Base-by-base conservation (phyloP, 2,888 invertebrate species). In the Tyria jacobaeae region DNA sequence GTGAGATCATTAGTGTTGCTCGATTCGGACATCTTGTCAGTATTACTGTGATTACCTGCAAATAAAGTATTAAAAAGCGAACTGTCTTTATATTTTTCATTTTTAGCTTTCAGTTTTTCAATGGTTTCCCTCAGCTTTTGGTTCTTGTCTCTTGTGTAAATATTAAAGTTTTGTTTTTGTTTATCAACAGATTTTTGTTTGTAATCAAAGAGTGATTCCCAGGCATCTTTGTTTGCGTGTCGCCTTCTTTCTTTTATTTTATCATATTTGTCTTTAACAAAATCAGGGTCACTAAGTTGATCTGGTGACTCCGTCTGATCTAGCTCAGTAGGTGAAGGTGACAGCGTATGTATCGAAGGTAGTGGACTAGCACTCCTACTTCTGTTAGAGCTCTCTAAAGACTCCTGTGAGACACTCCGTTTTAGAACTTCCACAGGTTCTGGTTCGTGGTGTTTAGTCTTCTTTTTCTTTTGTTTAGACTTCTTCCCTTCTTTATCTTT, bases 41-140 rank as follows among this genome's bases (percentile, higher is more conserved):
- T 68, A 67, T 82, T 83, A 68, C 82, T 86, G 39, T 82, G 83
- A 27, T 84, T 78, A 4, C 84, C 77, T 7, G 85, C 78, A 73
- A 90, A 93, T 44, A 91, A 74, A 57, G 83, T 87, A 64, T 89
- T 90, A 49, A 88, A 89, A 44, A 89, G 66, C 15, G 89, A 77
- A 52, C 84, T 72, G 21, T 92, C 91, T 72, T 92, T 94, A 62
- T 91, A 92, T 61, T 95, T 94, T 75, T 95, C 95, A 80, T 95
- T 95, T 82, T 95, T 96, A 14, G 95, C 95, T 85, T 95, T 96
- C 15, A 96, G 79, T 80, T 95, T 96, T 83, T 95, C 95, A 58
- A 96, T 96, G 0, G 95, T 96, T 81, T 94, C 94, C 51, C 90
- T 85, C 35, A 94, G 78, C 66, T 94, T 94, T 64, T 90, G 90